phyloP scores from a whole-genome alignment of 2,113 vertebrate genomes.

The Corythoichthys haematopterus region DNA sequence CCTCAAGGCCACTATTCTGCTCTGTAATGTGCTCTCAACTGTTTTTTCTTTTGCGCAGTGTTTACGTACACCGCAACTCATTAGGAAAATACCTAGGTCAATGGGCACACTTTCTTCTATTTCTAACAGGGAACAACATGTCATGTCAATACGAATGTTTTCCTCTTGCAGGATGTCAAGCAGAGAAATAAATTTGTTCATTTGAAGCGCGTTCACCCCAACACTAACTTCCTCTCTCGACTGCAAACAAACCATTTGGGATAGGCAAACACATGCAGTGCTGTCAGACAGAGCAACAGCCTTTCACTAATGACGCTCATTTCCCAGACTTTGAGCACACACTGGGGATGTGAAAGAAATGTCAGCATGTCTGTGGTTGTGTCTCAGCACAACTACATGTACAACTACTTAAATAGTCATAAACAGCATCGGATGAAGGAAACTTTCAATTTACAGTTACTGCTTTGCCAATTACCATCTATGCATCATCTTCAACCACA shows the following conservation, averaged over 20 bases:
- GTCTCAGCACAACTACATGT: neutral
- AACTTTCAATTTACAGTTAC: neutral
- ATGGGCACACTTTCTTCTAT: slow-evolving; percentile 26
- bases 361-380: slow-evolving; percentile 1
- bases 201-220: slow-evolving; percentile 28
- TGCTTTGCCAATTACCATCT: neutral
- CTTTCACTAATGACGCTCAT: slow-evolving; percentile 22
- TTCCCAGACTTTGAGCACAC: slow-evolving; percentile 25
- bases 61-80: slow-evolving; percentile 39
- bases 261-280: slow-evolving; percentile 30
- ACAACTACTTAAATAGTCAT: neutral
- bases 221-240: slow-evolving; percentile 31
- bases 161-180: slow-evolving; percentile 23
- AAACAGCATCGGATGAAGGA: slow-evolving; percentile 3
- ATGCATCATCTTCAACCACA: neutral
- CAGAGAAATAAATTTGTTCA: slow-evolving; percentile 24
- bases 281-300: slow-evolving; percentile 26
- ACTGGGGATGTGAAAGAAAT: neutral
- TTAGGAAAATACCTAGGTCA: slow-evolving; percentile 27
- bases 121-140: slow-evolving; percentile 38
- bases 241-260: slow-evolving; percentile 34
- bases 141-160: slow-evolving; percentile 33
- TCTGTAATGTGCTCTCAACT: neutral
- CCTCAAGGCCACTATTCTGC: too few relatives aligned
- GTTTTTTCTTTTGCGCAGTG: neutral